These are phyloP conservation scores for Dichetophora obliterata DNA, from an alignment of 2,888 invertebrate genomes.

Conservation along the genomic window DNA sequence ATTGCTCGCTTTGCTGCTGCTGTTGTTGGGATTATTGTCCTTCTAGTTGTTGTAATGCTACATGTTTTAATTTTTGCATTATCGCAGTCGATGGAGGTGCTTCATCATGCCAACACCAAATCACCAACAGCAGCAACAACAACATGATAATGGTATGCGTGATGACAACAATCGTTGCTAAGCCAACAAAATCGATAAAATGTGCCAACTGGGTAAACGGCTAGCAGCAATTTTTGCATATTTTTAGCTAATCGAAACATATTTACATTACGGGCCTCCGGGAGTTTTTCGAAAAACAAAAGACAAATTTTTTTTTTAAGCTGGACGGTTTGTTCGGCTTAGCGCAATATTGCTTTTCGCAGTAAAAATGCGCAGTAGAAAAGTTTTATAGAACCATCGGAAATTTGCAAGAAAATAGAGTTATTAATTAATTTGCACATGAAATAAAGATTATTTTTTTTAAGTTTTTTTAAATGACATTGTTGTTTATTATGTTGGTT, in stretches of 20 bases:
- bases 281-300: too few relatives aligned
- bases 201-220: neutral
- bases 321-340: too few relatives aligned
- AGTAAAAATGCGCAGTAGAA: too few relatives aligned
- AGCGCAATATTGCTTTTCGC: too few relatives aligned
- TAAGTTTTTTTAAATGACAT: too few relatives aligned
- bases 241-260: neutral
- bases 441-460: too few relatives aligned
- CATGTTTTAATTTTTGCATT: neutral
- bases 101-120: neutral
- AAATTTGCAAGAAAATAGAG: too few relatives aligned
- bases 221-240: neutral
- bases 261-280: too few relatives aligned
- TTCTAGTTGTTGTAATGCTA: neutral
- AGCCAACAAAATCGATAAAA: conserved; percentile 12
- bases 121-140: neutral
- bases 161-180: neutral
- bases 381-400: too few relatives aligned
- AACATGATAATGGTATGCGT: neutral
- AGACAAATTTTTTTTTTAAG: too few relatives aligned
- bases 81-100: neutral
- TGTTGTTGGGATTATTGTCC: neutral
- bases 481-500: too few relatives aligned
- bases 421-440: too few relatives aligned
- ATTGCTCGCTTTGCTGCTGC: neutral